Conservation (phyloP, 2,888 invertebrate genomes). For the Baronia brevicornis region DNA sequence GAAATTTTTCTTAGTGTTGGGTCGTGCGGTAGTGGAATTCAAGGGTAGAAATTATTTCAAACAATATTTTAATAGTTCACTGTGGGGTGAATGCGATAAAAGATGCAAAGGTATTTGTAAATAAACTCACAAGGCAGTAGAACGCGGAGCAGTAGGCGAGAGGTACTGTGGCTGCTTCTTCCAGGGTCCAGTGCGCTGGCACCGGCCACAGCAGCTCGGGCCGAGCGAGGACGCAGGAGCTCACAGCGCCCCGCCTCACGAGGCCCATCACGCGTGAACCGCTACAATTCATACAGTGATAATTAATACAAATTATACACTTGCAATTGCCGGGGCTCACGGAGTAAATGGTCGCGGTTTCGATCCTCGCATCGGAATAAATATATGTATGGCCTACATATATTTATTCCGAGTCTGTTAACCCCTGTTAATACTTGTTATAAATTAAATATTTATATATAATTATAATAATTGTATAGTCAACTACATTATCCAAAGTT, state of each 20-base stretch:
- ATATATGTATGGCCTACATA: too few relatives aligned
- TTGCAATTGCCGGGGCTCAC: too few relatives aligned
- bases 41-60: too few relatives aligned
- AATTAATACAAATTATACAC: too few relatives aligned
- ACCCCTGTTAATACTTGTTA: constrained; percentile 3
- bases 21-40: too few relatives aligned
- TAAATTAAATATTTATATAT: not conserved
- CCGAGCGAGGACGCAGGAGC: constrained; percentile 71
- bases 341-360: too few relatives aligned
- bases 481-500: constrained; percentile 2
- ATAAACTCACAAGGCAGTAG: constrained; percentile 38
- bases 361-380: too few relatives aligned
- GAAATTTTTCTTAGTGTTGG: too few relatives aligned
- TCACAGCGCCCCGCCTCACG: constrained; percentile 63
- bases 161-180: constrained; percentile 85
- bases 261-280: constrained; percentile 79
- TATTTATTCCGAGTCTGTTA: not conserved
- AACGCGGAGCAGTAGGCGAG: constrained; percentile 75
- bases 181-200: constrained; percentile 79
- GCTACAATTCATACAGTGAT: too few relatives aligned
- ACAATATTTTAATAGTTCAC: too few relatives aligned
- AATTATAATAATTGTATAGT: constrained; percentile 1
- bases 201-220: constrained; percentile 75
- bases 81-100: too few relatives aligned
- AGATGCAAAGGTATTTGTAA: too few relatives aligned